Percentiles rank a stretch among this genome's conserved stretches.
These are phyloP conservation scores for Mustelus asterias DNA, from an alignment of 2,113 vertebrate species.

Conservation along the genomic window DNA sequence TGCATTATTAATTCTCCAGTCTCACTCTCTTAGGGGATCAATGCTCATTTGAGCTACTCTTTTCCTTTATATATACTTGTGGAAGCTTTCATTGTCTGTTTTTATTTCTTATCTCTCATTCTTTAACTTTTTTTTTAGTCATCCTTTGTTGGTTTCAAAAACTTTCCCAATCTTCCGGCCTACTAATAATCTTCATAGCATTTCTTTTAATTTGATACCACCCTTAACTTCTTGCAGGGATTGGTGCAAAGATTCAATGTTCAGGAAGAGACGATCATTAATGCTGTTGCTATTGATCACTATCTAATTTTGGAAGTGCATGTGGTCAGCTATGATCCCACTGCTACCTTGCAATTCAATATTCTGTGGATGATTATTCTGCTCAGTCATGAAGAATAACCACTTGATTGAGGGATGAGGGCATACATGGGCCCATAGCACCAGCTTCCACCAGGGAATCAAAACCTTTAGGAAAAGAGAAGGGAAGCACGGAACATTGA, in stretches of 20 bases:
- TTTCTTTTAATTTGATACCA: not conserved
- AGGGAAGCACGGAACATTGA: not conserved
- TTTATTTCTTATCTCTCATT: not conserved
- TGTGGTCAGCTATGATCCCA: not conserved
- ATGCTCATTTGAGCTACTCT: not conserved
- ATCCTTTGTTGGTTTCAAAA: not conserved
- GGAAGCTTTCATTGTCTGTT: not conserved
- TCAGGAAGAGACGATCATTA: not conserved
- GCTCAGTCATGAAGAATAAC: not conserved
- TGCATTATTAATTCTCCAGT: not conserved
- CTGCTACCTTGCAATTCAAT: not conserved
- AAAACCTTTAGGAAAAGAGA: not conserved
- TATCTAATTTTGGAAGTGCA: not conserved
- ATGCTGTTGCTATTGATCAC: not conserved
- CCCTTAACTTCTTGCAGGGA: not conserved
- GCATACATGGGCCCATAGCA: not conserved
- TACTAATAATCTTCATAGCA: not conserved
- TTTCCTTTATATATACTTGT: not conserved
- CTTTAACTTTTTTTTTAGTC: not conserved
- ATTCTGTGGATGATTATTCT: not conserved
- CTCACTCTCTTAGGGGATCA: not conserved
- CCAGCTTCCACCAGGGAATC: not conserved
- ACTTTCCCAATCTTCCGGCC: not conserved
- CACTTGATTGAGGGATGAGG: not conserved
- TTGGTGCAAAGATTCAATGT: not conserved